Evolutionary conservation across 2,797 vertebrate species (phyloP).

Genomic region (Melanotaenia parkinsoni): DNA sequence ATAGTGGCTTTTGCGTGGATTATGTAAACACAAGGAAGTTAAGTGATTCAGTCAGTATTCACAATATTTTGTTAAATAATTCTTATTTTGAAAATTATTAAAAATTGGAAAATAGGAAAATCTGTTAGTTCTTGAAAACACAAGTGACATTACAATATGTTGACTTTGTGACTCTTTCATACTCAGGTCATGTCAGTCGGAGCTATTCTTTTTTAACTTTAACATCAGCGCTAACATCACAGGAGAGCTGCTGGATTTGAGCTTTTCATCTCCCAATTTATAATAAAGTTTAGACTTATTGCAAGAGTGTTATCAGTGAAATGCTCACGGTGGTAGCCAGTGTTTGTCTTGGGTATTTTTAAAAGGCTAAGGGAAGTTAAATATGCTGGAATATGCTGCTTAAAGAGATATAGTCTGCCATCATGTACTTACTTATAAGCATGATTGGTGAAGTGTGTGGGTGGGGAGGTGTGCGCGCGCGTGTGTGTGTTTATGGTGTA

Average conservation of each 20-base stretch:
- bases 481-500: not conserved
- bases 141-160: constrained; percentile 15
- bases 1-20: not conserved
- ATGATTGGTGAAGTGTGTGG: constrained; percentile 34
- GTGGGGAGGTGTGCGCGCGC: constrained; percentile 3
- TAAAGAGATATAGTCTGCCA: constrained; percentile 44
- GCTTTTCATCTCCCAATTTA: constrained; percentile 7
- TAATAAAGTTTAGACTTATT: constrained; percentile 12
- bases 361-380: not conserved
- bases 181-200: constrained; percentile 15
- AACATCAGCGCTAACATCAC: constrained; percentile 5
- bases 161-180: constrained; percentile 21
- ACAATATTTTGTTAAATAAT: not conserved
- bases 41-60: not conserved
- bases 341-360: not conserved
- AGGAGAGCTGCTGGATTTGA: constrained; percentile 15
- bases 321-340: not conserved
- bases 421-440: constrained; percentile 31
- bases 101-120: not conserved
- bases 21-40: not conserved
- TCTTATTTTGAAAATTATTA: not conserved
- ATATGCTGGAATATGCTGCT: not conserved
- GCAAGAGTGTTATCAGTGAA: constrained; percentile 10
- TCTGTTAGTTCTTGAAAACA: constrained; percentile 1
- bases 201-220: not conserved